phyloP scores from a whole-genome alignment of 2,113 vertebrate genomes.

The Atherinomorus stipes region DNA sequence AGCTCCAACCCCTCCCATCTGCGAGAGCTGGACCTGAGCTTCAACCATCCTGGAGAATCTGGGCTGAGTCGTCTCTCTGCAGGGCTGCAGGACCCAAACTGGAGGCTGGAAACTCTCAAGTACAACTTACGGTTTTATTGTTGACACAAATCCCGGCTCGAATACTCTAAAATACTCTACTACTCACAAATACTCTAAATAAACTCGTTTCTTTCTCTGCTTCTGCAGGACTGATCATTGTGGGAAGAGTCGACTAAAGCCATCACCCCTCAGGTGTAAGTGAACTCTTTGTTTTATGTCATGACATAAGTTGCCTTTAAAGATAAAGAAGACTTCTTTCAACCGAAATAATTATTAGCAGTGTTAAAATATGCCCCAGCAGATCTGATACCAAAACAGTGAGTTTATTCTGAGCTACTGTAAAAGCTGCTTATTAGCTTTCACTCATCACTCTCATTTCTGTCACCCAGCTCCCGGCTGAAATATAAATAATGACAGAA shows the following conservation, averaged over 20 bases:
- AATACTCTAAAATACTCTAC: no score
- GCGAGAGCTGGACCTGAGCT: slow-evolving; percentile 58
- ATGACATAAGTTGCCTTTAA: no score
- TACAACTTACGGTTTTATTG: slow-evolving; percentile 2
- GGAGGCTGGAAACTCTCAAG: slow-evolving; percentile 49
- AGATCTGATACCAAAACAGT: no score
- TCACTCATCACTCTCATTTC: no score
- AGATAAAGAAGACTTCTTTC: no score
- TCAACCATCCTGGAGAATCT: slow-evolving; percentile 43
- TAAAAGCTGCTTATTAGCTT: no score
- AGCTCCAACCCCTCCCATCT: slow-evolving; percentile 38
- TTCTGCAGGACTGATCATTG: slow-evolving; percentile 39
- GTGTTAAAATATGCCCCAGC: no score
- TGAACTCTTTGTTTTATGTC: background rate
- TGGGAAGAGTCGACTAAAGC: slow-evolving; percentile 19
- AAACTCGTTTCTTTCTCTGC: background rate
- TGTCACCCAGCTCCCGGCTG: no score
- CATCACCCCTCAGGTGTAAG: slow-evolving; percentile 43
- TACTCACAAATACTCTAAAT: no score
- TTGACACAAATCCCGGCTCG: background rate
- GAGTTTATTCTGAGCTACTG: no score
- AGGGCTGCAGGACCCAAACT: background rate
- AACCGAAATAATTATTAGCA: no score
- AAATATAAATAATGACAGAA: no score
- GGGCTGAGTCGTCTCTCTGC: slow-evolving; percentile 2